Conservation (phyloP, 1,140 invertebrate species). For the Sycophila sp. region DNA sequence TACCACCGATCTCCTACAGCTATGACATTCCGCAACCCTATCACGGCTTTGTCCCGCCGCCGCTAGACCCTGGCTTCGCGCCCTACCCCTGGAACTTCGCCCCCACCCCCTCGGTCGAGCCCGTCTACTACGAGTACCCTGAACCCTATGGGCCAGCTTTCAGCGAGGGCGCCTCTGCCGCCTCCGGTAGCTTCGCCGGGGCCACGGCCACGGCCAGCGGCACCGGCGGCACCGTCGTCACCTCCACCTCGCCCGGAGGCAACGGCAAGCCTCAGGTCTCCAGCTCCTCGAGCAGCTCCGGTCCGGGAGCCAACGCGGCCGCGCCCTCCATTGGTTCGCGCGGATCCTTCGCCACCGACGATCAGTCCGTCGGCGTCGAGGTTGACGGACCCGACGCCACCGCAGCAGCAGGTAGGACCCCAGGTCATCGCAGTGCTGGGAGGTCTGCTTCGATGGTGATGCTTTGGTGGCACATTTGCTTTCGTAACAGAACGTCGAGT, state of each 20-base stretch:
- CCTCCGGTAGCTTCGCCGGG: background rate
- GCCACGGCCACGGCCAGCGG: constrained; percentile 3
- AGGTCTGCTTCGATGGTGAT: too few relatives aligned
- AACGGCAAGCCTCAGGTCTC: background rate
- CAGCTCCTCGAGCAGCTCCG: background rate
- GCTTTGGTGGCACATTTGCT: too few relatives aligned
- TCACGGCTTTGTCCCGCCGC: background rate
- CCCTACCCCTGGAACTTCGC: background rate
- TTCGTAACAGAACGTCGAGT: too few relatives aligned
- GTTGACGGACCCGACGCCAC: constrained; percentile 4
- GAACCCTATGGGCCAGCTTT: constrained; percentile 28
- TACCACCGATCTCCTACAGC: constrained; percentile 20
- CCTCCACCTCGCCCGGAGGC: background rate
- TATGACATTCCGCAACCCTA: background rate
- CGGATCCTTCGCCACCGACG: background rate
- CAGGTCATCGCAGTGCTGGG: too few relatives aligned
- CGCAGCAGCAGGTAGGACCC: constrained; percentile 28
- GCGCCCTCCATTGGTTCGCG: background rate
- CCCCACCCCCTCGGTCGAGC: background rate
- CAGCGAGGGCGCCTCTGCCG: background rate
- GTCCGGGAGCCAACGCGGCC: background rate
- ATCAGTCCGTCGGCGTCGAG: constrained; percentile 23
- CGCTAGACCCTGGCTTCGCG: background rate
- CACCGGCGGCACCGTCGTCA: background rate
- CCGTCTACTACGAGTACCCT: constrained; percentile 18